Evolutionary conservation across 2,113 vertebrate species (phyloP).

Genomic region (Carettochelys insculpta): DNA sequence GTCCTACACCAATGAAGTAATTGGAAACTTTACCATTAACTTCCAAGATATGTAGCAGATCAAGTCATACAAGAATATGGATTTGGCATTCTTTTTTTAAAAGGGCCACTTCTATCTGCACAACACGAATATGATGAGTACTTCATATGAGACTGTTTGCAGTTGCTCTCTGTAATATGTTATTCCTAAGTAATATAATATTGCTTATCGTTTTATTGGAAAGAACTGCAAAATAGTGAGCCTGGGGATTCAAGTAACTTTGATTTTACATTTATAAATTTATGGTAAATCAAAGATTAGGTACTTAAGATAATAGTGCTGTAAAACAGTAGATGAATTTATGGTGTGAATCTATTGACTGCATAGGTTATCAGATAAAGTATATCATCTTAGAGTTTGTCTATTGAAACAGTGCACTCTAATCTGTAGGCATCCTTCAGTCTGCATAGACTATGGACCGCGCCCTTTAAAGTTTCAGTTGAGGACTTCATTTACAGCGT

Average conservation of each 20-base stretch:
- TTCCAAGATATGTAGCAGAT: background rate
- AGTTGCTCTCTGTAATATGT: constrained; percentile 25
- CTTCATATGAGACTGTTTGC: background rate
- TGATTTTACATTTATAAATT: background rate
- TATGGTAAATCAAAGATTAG: background rate
- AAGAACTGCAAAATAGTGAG: background rate
- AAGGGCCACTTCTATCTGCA: constrained; percentile 35
- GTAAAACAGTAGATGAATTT: background rate
- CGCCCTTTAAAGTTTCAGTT: too few relatives aligned
- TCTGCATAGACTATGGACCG: too few relatives aligned
- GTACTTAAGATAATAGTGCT: too few relatives aligned
- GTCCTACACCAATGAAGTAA: background rate
- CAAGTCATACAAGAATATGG: background rate
- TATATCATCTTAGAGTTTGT: background rate
- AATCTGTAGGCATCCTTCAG: too few relatives aligned
- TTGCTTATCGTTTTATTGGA: constrained; percentile 18
- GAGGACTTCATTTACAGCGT: too few relatives aligned
- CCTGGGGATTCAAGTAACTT: background rate
- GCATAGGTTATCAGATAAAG: background rate
- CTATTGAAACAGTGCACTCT: background rate
- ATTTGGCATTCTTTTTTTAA: background rate
- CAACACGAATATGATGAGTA: background rate
- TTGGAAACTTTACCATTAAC: background rate
- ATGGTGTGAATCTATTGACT: background rate
- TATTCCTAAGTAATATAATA: background rate